These are phyloP conservation scores for Taphrorychus bicolor DNA, from an alignment of 2,888 invertebrate genomes.

Conservation along the genomic window DNA sequence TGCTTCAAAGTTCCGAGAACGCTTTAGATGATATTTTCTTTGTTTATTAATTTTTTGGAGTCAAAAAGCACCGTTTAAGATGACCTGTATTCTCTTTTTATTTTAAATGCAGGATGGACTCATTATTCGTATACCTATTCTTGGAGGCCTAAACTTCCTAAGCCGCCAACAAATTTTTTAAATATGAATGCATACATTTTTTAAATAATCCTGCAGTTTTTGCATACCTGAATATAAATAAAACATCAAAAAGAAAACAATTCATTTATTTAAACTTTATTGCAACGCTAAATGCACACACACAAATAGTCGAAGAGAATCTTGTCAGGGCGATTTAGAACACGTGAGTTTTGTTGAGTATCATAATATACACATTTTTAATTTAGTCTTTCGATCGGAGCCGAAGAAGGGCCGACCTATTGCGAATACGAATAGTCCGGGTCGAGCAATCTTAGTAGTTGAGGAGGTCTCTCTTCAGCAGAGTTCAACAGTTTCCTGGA, in stretches of 20 bases:
- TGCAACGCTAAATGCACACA: constrained; percentile 25
- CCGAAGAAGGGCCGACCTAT: not conserved
- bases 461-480: constrained; percentile 16
- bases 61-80: too few species aligned
- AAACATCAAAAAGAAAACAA: constrained; percentile 37
- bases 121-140: too few species aligned
- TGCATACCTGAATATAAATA: constrained; percentile 16
- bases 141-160: too few species aligned
- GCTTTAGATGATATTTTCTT: too few species aligned
- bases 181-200: too few species aligned
- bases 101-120: too few species aligned
- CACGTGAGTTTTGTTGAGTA: constrained; percentile 13
- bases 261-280: constrained; percentile 36
- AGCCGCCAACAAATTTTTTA: too few species aligned
- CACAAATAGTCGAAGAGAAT: not conserved
- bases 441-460: constrained; percentile 12
- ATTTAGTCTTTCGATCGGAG: not conserved
- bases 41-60: too few species aligned
- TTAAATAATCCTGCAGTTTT: too few species aligned
- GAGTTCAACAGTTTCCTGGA: constrained; percentile 15
- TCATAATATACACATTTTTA: not conserved
- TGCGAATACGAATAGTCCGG: constrained; percentile 20
- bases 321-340: not conserved
- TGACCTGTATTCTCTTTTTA: too few species aligned
- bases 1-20: too few species aligned